Conservation (phyloP, 2,113 vertebrate species). For the Sylvia atricapilla region DNA sequence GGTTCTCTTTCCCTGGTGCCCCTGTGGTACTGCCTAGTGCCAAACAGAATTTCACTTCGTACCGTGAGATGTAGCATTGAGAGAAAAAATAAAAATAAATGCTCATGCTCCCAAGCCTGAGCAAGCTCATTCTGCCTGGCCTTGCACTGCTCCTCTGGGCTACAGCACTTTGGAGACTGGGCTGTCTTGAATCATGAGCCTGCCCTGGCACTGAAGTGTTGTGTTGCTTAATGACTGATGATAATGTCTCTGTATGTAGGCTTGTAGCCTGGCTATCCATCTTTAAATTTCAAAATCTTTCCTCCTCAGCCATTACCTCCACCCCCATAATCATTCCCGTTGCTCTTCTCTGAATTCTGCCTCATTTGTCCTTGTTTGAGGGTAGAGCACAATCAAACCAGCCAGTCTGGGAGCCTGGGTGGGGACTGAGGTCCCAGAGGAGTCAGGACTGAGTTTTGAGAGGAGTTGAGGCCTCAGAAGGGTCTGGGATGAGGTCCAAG, state of each 20-base stretch:
- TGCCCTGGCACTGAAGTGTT: neutral
- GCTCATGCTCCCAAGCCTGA: neutral
- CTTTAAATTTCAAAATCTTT: conserved; percentile 50
- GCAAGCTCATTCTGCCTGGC: neutral
- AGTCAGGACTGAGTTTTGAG: neutral
- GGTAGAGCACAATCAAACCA: neutral
- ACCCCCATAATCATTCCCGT: conserved; percentile 2
- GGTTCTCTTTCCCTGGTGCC: neutral
- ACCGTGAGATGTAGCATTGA: neutral
- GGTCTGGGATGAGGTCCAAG: neutral
- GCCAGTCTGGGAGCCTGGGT: neutral
- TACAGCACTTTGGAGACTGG: neutral
- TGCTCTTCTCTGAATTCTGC: conserved; percentile 27
- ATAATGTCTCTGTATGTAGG: conserved; percentile 5
- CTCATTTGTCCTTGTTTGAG: conserved; percentile 41
- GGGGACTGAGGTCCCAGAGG: neutral
- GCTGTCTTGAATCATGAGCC: conserved; percentile 12
- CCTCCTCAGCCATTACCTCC: conserved; percentile 52
- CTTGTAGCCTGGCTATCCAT: conserved; percentile 18
- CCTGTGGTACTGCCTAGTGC: neutral
- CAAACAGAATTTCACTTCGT: neutral
- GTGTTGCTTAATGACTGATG: conserved; percentile 45
- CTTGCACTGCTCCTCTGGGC: neutral
- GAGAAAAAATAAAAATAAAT: neutral
- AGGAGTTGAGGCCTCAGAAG: neutral